Percentiles rank a stretch among this genome's conserved stretches.
Conservation (phyloP, 64 coral and sea anemone species). For the Actinia equina region DNA sequence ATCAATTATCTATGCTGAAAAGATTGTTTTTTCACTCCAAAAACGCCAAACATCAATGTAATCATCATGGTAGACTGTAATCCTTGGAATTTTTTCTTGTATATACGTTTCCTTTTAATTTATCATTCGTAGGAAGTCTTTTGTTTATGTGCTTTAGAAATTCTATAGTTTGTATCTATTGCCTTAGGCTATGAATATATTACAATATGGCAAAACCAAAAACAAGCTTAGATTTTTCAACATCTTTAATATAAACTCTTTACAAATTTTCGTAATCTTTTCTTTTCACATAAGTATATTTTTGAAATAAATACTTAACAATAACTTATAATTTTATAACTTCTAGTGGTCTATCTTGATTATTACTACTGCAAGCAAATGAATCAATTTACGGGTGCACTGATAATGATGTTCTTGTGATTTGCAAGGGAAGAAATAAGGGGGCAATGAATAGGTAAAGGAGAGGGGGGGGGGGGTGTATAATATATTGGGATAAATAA, state of each 20-base stretch:
- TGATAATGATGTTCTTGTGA: neutral
- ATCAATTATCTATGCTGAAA: neutral
- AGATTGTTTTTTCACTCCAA: too few relatives aligned
- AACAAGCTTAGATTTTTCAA: neutral
- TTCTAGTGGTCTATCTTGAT: neutral
- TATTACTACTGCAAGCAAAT: neutral
- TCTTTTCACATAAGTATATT: neutral
- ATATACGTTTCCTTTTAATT: neutral
- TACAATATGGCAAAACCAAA: neutral
- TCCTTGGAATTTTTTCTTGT: neutral
- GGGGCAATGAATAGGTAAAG: too few relatives aligned
- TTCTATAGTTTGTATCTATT: neutral
- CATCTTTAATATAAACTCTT: neutral
- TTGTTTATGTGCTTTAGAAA: neutral
- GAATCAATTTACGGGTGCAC: neutral
- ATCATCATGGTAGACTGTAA: neutral
- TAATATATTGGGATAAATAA: neutral
- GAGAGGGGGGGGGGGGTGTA: too few relatives aligned
- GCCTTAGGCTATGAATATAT: neutral
- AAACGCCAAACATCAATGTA: too few relatives aligned
- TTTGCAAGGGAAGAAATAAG: too few relatives aligned
- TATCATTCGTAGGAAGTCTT: neutral
- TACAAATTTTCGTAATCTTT: neutral
- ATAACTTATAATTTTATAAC: neutral
- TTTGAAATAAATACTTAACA: neutral